Evolutionary conservation across 2,888 invertebrate species (phyloP).

Genomic region (Tetanocera ferruginea): DNA sequence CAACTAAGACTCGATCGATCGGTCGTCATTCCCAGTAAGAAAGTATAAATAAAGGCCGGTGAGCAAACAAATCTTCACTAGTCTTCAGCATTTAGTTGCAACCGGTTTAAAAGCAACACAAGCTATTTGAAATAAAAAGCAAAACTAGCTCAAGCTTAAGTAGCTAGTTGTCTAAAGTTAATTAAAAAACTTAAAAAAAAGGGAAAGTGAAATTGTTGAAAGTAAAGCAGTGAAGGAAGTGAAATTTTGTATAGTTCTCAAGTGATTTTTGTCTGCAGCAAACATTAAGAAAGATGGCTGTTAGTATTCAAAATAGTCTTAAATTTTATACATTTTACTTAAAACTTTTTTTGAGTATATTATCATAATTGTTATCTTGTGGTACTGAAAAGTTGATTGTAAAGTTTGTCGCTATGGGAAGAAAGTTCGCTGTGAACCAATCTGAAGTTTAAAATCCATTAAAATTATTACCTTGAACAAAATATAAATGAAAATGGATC

Average conservation of each 20-base stretch:
- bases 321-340: neutral
- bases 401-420: no score
- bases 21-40: neutral
- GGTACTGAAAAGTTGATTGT: neutral
- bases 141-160: no score
- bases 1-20: neutral
- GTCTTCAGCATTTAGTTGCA: conserved; percentile 46
- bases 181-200: conserved; percentile 9
- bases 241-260: neutral
- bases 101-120: conserved; percentile 23
- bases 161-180: neutral
- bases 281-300: conserved; percentile 9
- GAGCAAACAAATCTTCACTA: conserved; percentile 51
- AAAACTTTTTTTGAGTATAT: neutral
- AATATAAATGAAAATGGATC: no score
- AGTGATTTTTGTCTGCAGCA: neutral
- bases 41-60: conserved; percentile 56
- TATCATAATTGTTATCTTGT: neutral
- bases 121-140: neutral
- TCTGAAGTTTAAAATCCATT: no score
- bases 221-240: neutral
- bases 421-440: no score
- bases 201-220: conserved; percentile 24
- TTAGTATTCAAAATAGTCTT: conserved; percentile 38
- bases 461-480: no score